Evolutionary conservation across 1,140 invertebrate genomes (phyloP), one percentile per base, ranked within the genome.

Genomic region (Aphis gossypii): DNA sequence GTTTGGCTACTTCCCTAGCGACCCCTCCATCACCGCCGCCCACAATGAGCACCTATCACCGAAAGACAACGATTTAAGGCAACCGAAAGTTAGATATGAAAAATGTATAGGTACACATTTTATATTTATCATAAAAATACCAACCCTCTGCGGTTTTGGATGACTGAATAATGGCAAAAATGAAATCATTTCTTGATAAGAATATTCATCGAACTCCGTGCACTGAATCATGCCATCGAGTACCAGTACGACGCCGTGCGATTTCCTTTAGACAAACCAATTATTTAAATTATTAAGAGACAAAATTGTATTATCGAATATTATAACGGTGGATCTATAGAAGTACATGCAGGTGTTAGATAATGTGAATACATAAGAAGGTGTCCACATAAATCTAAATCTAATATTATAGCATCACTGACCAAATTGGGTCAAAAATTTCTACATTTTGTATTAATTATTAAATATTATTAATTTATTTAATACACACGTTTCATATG

Each of bases 111-210:
- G n/a, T n/a, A 18, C 0, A 87, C 11, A 90, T 20, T 88, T 51
- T 51, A 0, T 7, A 88, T 54, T 21, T 38, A 51, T 56, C 9
- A 35, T 54, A 41, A 41, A n/a, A 89, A 89, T 89, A 89, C 35
- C 11, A 41, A 99, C 99, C 94, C 97, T 98, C 95, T 98, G 97
- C 0, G 99, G 99, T 95, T 98, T 97, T 6, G 97, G 97, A 96
- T 99, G 99, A 94, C 96, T 97, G 95, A 98, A 99, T 1, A 99
- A 95, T 0, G 99, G 98, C 48, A 99, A 95, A 96, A 99, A 99
- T 6, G 98, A 96, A 94, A 99, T 98, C 99, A 99, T 99, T 96
- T 99, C 99, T 96, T 99, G 99, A 95, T 99, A 99, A 0, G 98
- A 97, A 95, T 98, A 99, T 95, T 99, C 99, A 96, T 99, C 99